Evolutionary conservation across 2,797 vertebrate genomes (phyloP).

Genomic region (Oryzias dopingdopingensis): DNA sequence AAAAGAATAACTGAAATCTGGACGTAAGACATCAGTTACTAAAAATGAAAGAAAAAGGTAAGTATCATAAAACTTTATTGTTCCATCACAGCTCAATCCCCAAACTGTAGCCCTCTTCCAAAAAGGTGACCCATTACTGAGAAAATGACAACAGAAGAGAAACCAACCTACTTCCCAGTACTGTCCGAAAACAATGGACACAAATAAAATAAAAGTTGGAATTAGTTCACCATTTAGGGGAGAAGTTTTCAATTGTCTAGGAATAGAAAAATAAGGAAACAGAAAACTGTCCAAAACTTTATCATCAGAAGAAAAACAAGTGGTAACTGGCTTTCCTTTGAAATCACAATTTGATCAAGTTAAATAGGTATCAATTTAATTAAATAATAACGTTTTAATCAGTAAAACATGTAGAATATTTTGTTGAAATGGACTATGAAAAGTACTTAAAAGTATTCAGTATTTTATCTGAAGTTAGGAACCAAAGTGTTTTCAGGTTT

Average conservation of each 20-base stretch:
- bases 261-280: conserved; percentile 23
- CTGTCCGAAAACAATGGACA: conserved; percentile 24
- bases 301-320: neutral
- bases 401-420: too few relatives aligned
- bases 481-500: too few relatives aligned
- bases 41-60: conserved; percentile 14
- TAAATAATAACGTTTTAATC: too few relatives aligned
- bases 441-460: too few relatives aligned
- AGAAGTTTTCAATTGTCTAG: conserved; percentile 16
- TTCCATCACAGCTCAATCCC: conserved; percentile 25
- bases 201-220: conserved; percentile 36
- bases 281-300: too few relatives aligned
- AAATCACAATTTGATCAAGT: too few relatives aligned
- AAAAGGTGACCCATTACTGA: conserved; percentile 30
- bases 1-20: too few relatives aligned
- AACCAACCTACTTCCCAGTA: conserved; percentile 1
- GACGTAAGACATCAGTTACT: too few relatives aligned
- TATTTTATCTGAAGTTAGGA: too few relatives aligned
- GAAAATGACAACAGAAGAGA: conserved; percentile 21
- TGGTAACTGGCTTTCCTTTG: too few relatives aligned
- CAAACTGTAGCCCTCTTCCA: conserved; percentile 37
- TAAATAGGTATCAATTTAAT: too few relatives aligned
- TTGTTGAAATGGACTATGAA: too few relatives aligned
- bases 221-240: conserved; percentile 24
- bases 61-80: conserved; percentile 71